phyloP scores from a whole-genome alignment of 2,888 invertebrate species.

The Caenorhabditis drosophilae region DNA sequence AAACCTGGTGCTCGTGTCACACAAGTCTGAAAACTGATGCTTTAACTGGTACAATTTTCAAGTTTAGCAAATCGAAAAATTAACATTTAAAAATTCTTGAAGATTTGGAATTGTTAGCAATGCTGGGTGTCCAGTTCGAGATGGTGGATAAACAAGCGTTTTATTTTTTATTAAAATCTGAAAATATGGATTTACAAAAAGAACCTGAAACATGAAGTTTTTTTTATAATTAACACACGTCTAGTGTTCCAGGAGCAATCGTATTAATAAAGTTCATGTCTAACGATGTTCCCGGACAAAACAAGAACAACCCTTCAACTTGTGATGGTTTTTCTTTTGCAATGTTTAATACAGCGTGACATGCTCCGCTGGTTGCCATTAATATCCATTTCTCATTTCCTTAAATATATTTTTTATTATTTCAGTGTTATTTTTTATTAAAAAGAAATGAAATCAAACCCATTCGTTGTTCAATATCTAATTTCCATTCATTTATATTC shows the following conservation, averaged over 20 bases:
- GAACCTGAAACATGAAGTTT: too few relatives aligned
- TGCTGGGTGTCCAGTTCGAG: slow-evolving; percentile 40
- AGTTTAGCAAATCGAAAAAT: not conserved
- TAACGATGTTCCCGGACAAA: slow-evolving; percentile 43
- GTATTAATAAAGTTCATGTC: slow-evolving; percentile 36
- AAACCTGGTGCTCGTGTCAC: slow-evolving; percentile 9
- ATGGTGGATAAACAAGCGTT: slow-evolving; percentile 39
- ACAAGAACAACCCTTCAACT: slow-evolving; percentile 38
- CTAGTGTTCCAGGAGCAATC: slow-evolving; percentile 33
- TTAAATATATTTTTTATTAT: not conserved
- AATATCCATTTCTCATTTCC: slow-evolving; percentile 34
- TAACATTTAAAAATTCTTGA: slow-evolving; percentile 34
- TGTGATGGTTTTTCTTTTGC: slow-evolving; percentile 29
- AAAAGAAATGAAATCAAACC: slow-evolving; percentile 2
- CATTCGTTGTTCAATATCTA: slow-evolving; percentile 39
- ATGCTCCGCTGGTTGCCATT: slow-evolving; percentile 43
- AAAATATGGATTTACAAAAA: too few relatives aligned
- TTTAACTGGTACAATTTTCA: not conserved
- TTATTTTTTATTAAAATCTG: slow-evolving; percentile 15
- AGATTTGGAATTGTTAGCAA: slow-evolving; percentile 29
- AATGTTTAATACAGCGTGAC: slow-evolving; percentile 40
- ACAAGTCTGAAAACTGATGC: slow-evolving; percentile 32
- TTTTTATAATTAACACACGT: too few relatives aligned
- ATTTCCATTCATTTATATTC: slow-evolving; percentile 43
- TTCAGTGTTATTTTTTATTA: not conserved